Base-by-base conservation (phyloP, 2,888 invertebrate species). In the Oscheius myriophilus region DNA sequence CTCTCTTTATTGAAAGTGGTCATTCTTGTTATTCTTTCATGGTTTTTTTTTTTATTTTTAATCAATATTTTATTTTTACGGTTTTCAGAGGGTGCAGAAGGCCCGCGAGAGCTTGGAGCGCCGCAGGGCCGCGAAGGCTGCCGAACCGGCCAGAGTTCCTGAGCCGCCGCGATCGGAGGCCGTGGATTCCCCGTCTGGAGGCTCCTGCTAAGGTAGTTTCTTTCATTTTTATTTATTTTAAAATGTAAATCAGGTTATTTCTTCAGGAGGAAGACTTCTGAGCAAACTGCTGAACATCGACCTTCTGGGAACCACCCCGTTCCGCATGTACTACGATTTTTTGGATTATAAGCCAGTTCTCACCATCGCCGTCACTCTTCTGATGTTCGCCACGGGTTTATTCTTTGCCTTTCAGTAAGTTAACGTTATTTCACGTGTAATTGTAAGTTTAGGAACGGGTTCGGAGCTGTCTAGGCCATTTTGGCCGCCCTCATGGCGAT, bases 381-480 rank as follows among this genome's bases (percentile, higher is more conserved):
- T 55, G 12, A 12, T 26, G 12, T 55, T 25, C 26, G 33, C 26
- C 33, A 21, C 26, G 11, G 55, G 55, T 26, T 26, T 25, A 12
- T 18, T 25, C 26, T 26, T 6, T 33, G 33, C 26, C 26, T 1
- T 55, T 16, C 33, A 33, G 55, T n/a, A n/a, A n/a, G n/a, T n/a
- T n/a, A n/a, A n/a, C n/a, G n/a, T n/a, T n/a, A n/a, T n/a, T n/a
- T n/a, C n/a, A n/a, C n/a, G n/a, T n/a, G n/a, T n/a, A n/a, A 26
- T 54, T 54, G 33, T 53, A n/a, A 26, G n/a, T 66, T 59, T 41
- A 79, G 80, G 75, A 43, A 93, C 6, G 92, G 94, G 87, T 96
- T 96, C 88, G 97, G 96, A 14, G 91, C 92, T 6, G 93, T 96
- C 0, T 97, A 92, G 88, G 91, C 96, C 79, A 90, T 93, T 61